A percentile compares a stretch with the other conserved stretches of the same genome.
phyloP scores from a whole-genome alignment of 1,140 invertebrate species.

The Lutraria rhynchaena region DNA sequence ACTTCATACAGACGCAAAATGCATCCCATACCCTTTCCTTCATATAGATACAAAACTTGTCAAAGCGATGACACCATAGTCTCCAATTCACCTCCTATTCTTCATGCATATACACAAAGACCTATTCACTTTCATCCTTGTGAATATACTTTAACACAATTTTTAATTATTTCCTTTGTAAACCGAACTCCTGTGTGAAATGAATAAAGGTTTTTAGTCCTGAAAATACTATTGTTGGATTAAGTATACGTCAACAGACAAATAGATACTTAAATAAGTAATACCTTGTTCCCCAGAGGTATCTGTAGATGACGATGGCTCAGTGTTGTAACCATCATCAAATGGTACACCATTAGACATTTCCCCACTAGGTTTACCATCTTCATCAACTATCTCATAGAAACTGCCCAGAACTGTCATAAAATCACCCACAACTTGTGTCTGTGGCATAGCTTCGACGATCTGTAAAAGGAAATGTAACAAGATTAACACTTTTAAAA shows the following conservation, averaged over 20 bases:
- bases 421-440: slow-evolving; percentile 84
- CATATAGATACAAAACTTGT: too few species aligned
- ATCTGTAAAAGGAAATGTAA: too few species aligned
- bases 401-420: slow-evolving; percentile 84
- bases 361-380: slow-evolving; percentile 43
- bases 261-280: too few species aligned
- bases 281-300: slow-evolving; percentile 17
- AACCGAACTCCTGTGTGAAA: neutral
- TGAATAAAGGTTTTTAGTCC: neutral
- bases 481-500: too few species aligned
- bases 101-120: too few species aligned
- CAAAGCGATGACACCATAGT: too few species aligned
- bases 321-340: slow-evolving; percentile 17
- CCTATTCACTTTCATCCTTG: neutral
- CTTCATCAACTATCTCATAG: slow-evolving; percentile 84
- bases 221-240: neutral
- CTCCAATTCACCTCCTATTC: too few species aligned
- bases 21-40: too few species aligned
- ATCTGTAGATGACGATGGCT: slow-evolving; percentile 3
- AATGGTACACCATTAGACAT: neutral
- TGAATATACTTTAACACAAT: neutral
- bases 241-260: neutral
- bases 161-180: neutral
- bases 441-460: slow-evolving; percentile 85
- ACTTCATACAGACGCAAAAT: too few species aligned